Base-by-base conservation (phyloP, 2,888 invertebrate genomes). In the Scaptomyza caliginosa region DNA sequence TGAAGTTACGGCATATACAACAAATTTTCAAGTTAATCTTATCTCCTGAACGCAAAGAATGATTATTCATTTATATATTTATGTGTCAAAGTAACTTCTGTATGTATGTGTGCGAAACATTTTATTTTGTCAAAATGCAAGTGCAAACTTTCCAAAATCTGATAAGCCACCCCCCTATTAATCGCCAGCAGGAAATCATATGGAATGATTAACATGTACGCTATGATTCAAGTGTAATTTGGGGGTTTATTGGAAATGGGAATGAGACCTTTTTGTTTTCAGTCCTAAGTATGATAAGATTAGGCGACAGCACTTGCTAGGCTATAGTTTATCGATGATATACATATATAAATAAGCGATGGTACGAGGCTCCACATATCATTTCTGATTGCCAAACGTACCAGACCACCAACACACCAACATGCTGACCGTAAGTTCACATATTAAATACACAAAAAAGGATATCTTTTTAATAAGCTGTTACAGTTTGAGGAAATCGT, bases 401-500 rank as follows among this genome's bases (percentile, higher is more conserved):
- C 40, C 63, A 70, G 51, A 59, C 36, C 64, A 54, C 30, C 43
- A 45, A 65, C 58, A 39, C 16, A 45, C 36, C 73, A 88, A 74
- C 16, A 89, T 89, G 89, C 69, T 74, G 45, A 89, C 87, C 68
- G 89, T 89, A 77, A 86, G 89, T 82, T 4, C 6, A 42, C 17
- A 21, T 23, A 36, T 13, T 13, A 3, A 32, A 13, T 32, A 32
- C 32, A 32, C n/a, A 13, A 32, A 32, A 3, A 6, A 2, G 2
- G 5, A 24, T 8, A 32, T 7, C 2, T 32, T 4, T 2, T 10
- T 30, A 32, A 13, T 7, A 19, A n/a, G 1, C 32, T 32, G 13
- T 1, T 59, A 4, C 93, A 94, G 94, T 97, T 97, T 92, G 93
- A 94, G 66, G 92, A 93, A 77, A 96, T 96, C 56, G 94, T 96